Base-by-base conservation (phyloP, 2,888 invertebrate species). In the Philaethria dido region DNA sequence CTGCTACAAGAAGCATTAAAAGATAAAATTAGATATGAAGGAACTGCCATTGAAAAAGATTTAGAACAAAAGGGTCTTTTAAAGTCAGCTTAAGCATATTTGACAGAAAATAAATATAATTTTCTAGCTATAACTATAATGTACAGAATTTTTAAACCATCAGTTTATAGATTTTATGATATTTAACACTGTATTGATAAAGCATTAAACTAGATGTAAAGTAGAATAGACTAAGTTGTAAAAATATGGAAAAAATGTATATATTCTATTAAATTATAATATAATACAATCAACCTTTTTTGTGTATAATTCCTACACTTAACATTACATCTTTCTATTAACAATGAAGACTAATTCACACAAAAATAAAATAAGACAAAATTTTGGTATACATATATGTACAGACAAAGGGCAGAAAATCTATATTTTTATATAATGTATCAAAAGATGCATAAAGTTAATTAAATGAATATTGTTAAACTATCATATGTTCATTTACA, bases 1-100 rank as follows among this genome's bases (percentile, higher is more conserved):
- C 87, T 94, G 73, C 73, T 96, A 52, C 93, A 95, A 78, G 93
- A 94, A 68, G 94, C 94, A 11, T 86, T 96, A 81, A 93, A 93
- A 81, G 89, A 94, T 59, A 94, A 94, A 76, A 93, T 94, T 3
- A 65, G 93, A 52, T 93, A 93, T 80, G 95, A 96, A 89, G 96
- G 96, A 9, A 95, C 95, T 1, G 78, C 77, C 9, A 76, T 89
- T 4, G 94, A 94, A 77, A 86, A 80, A 73, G 87, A 93, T 72
- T 75, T 93, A 64, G 88, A 93, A 78, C 75, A 78, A 69, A 84
- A 86, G 78, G 89, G 91, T 67, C 77, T 92, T 33, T 77, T 92
- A 29, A 90, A 91, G 72, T 83, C 89, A 25, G 92, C 79, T 3
- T 77, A 73, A 59, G 9, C 16, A 45, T 45, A 18, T 44, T 14